Conservation (phyloP, 1,140 invertebrate species). For the Cyphomyrmex costatus region DNA sequence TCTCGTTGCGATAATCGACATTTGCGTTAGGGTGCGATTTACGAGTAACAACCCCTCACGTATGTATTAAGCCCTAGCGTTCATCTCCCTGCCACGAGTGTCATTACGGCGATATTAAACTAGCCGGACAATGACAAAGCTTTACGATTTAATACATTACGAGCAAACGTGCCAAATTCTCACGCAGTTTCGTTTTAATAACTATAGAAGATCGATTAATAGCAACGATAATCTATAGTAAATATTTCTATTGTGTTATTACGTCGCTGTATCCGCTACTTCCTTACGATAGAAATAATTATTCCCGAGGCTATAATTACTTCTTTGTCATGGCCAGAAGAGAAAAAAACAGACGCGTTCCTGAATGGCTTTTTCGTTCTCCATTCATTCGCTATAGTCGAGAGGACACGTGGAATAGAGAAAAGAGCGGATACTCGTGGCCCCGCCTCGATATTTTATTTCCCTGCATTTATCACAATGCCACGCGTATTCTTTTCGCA, state of each 20-base stretch:
- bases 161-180: slow-evolving; percentile 37
- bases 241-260: slow-evolving; percentile 7
- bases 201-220: slow-evolving; percentile 41
- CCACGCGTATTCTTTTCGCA: neutral
- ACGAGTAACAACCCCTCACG: slow-evolving; percentile 65
- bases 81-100: slow-evolving; percentile 21
- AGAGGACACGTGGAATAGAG: neutral
- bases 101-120: slow-evolving; percentile 74
- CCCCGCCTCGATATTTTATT: neutral
- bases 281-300: slow-evolving; percentile 2
- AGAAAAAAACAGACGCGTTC: neutral
- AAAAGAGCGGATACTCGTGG: neutral
- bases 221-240: neutral
- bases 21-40: slow-evolving; percentile 70
- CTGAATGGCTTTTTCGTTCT: neutral
- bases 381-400: neutral
- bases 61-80: slow-evolving; percentile 29
- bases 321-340: neutral
- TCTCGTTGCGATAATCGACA: slow-evolving; percentile 21
- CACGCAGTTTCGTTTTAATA: slow-evolving; percentile 65
- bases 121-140: slow-evolving; percentile 69
- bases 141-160: slow-evolving; percentile 49
- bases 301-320: neutral
- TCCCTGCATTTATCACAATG: slow-evolving; percentile 1
- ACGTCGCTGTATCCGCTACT: neutral